Evolutionary conservation across 2,888 invertebrate genomes (phyloP), one percentile per base, ranked within the genome.

Genomic region (Nasonia oneida): DNA sequence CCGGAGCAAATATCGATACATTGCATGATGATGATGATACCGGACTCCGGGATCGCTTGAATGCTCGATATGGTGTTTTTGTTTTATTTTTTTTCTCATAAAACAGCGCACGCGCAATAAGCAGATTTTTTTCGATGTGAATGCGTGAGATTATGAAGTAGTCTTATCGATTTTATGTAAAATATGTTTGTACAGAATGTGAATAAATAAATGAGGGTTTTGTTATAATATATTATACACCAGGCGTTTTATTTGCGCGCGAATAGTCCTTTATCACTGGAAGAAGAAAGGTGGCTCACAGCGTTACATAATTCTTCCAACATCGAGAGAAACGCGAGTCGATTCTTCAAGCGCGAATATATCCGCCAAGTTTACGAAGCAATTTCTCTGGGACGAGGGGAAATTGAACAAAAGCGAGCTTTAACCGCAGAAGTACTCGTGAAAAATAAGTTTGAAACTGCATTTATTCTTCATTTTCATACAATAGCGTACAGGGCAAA

Each of bases 171-270:
- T 89, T 91, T 91, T 90, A 90, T 93, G 93, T 93, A 93, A 93
- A 92, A 93, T 93, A 93, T 91, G 91, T 92, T 93, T 93, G 93
- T 93, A 93, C 93, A 93, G 92, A 90, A 91, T 93, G 91, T 92
- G 92, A 92, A 92, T 92, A 91, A 92, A 92, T 90, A 91, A 90
- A 91, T 89, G 90, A 91, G 92, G 92, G 93, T 91, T 92, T 92
- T 93, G 90, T 91, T 91, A 91, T 88, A 87, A 86, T 84, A 87
- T 81, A 81, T 75, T 86, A 88, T 82, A 83, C 33, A 83, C 37
- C n/a, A 70, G 14, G 67, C 67, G 29, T 84, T 82, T 84, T 57
- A 70, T 80, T 81, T 53, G 23, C n/a, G n/a, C 15, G 33, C 14
- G 67, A 67, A 47, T 47, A 12, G 47, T 12, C 47, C 47, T 12